A percentile compares a stretch with the other conserved stretches of the same genome.
Conservation (phyloP, 2,113 vertebrate genomes). For the Barbus barbus region DNA sequence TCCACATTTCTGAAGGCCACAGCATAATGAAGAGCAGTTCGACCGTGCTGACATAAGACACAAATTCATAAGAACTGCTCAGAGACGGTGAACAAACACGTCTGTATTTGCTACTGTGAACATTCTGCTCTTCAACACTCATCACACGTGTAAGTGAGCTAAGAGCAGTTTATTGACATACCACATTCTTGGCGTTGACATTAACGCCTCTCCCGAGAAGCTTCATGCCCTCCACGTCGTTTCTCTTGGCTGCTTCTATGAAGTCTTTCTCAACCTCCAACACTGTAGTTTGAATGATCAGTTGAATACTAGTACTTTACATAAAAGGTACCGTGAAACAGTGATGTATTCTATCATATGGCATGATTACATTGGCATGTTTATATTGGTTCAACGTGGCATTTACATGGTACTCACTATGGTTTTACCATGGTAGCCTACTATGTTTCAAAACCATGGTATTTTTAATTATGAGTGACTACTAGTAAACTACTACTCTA, state of each 20-base stretch:
- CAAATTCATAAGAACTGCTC: not conserved
- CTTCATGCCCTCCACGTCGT: conserved; percentile 82
- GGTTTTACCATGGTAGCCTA: no score
- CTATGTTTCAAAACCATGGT: not conserved
- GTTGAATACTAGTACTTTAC: not conserved
- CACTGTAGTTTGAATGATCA: conserved; percentile 69
- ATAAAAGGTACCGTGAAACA: not conserved
- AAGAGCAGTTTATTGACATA: conserved; percentile 57
- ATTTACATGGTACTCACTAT: not conserved
- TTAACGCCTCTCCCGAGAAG: conserved; percentile 76
- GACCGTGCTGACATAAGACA: conserved; percentile 73
- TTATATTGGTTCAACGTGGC: not conserved
- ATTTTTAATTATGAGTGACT: not conserved
- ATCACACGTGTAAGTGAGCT: not conserved
- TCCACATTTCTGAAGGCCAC: conserved; percentile 78
- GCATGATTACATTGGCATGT: not conserved
- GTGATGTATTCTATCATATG: not conserved
- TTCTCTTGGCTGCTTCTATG: conserved; percentile 84
- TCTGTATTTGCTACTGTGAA: not conserved
- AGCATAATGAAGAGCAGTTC: conserved; percentile 86
- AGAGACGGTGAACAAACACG: not conserved
- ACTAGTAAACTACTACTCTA: no score
- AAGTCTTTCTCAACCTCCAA: conserved; percentile 82
- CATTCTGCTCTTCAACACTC: not conserved
- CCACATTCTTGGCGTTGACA: conserved; percentile 81